Conservation (phyloP, 2,113 vertebrate species). For the Oncorhynchus nerka region DNA sequence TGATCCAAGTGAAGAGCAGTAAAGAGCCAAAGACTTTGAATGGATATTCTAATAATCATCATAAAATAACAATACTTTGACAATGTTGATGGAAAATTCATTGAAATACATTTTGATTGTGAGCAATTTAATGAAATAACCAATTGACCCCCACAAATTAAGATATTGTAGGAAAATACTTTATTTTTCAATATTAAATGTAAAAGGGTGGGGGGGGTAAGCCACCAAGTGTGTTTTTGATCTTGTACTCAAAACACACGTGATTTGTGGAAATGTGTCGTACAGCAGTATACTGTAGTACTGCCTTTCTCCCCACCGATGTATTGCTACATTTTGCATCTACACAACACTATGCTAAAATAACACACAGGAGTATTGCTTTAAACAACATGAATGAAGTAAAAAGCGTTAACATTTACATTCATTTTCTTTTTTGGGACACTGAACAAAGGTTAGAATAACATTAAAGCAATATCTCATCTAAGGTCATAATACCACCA, state of each 20-base stretch:
- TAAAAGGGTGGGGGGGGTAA: conserved; percentile 8
- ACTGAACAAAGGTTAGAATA: conserved; percentile 36
- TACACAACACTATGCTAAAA: not conserved
- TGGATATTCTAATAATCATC: not conserved
- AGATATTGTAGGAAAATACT: conserved; percentile 32
- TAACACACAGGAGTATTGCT: not conserved
- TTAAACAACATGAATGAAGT: conserved; percentile 24
- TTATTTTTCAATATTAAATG: conserved; percentile 39
- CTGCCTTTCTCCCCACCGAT: not conserved
- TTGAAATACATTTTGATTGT: not conserved
- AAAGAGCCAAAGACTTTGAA: not conserved
- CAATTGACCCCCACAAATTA: not conserved
- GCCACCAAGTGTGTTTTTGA: conserved; percentile 20
- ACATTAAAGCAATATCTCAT: conserved; percentile 23
- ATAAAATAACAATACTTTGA: not conserved
- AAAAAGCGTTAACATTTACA: conserved; percentile 43
- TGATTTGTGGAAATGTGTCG: conserved; percentile 34
- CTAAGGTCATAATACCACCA: conserved; percentile 53
- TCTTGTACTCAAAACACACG: conserved; percentile 5
- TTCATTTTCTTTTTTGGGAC: conserved; percentile 58
- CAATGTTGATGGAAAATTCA: not conserved
- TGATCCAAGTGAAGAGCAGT: conserved; percentile 17
- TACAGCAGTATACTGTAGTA: conserved; percentile 18
- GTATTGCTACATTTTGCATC: not conserved
- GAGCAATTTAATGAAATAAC: not conserved